Conservation (phyloP, 2,113 vertebrate species). For the Eulemur macaco region DNA sequence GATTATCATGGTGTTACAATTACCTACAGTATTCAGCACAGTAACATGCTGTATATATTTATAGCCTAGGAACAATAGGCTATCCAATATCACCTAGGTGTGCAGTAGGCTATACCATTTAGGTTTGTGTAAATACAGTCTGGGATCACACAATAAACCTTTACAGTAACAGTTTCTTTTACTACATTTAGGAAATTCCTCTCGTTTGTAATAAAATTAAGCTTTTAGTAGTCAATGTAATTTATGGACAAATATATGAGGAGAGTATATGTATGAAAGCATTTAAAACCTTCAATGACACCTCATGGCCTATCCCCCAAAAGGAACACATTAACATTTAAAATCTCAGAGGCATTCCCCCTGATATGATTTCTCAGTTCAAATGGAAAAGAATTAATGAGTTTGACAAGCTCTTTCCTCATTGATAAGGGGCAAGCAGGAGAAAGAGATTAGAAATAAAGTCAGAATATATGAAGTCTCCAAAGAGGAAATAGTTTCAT, state of each 20-base stretch:
- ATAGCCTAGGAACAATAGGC: neutral
- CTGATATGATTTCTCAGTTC: slow-evolving; percentile 50
- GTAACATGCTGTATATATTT: neutral
- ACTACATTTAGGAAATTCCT: neutral
- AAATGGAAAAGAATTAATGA: slow-evolving; percentile 58
- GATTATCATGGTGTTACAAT: neutral
- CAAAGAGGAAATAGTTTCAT: slow-evolving; percentile 61
- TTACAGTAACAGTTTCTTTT: neutral
- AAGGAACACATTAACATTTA: neutral
- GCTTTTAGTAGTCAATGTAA: neutral
- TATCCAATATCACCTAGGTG: neutral
- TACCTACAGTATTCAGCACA: neutral
- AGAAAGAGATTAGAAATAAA: slow-evolving; percentile 62
- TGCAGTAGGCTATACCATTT: neutral
- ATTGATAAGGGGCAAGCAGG: slow-evolving; percentile 51
- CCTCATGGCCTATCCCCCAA: neutral
- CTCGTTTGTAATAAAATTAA: neutral
- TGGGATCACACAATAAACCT: neutral
- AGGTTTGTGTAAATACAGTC: neutral
- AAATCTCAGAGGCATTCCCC: neutral
- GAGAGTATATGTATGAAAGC: neutral
- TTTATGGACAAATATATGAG: neutral
- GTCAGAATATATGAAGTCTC: slow-evolving; percentile 31
- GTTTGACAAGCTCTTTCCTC: slow-evolving; percentile 38
- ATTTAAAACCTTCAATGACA: neutral